phyloP scores from a whole-genome alignment of 2,888 invertebrate species.

The Zelleria hepariella region DNA sequence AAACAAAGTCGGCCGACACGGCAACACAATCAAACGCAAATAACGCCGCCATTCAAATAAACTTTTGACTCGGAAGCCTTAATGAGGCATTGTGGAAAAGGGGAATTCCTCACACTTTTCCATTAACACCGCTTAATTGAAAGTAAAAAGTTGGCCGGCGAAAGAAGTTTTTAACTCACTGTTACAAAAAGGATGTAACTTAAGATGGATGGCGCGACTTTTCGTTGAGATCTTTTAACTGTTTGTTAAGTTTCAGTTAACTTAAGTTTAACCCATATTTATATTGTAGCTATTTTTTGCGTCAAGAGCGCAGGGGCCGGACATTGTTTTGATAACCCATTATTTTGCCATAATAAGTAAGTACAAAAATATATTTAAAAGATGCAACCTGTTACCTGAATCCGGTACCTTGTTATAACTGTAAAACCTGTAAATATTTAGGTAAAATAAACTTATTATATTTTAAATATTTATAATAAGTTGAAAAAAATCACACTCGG shows the following conservation, averaged over 20 bases:
- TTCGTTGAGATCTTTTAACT: not conserved
- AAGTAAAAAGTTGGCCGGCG: conserved; percentile 24
- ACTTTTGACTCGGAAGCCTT: conserved; percentile 21
- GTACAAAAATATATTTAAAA: too few relatives aligned
- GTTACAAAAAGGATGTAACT: conserved; percentile 7
- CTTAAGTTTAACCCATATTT: too few relatives aligned
- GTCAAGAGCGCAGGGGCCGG: too few relatives aligned
- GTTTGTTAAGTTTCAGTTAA: not conserved
- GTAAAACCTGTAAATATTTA: too few relatives aligned
- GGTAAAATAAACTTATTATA: too few relatives aligned
- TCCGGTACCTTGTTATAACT: too few relatives aligned
- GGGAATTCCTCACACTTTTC: conserved; percentile 22
- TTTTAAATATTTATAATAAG: too few relatives aligned
- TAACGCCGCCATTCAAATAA: conserved; percentile 39
- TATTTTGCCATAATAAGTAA: too few relatives aligned
- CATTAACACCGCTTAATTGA: conserved; percentile 34
- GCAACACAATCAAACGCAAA: conserved; percentile 43
- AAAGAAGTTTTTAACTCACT: conserved; percentile 19
- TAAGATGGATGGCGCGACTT: not conserved
- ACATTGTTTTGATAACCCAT: too few relatives aligned
- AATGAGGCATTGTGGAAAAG: conserved; percentile 2
- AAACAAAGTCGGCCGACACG: not conserved
- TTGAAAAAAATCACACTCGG: too few relatives aligned
- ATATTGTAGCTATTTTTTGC: not conserved
- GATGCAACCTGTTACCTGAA: too few relatives aligned